Base-by-base conservation (phyloP, 1,140 invertebrate species). In the Bombyx mori region DNA sequence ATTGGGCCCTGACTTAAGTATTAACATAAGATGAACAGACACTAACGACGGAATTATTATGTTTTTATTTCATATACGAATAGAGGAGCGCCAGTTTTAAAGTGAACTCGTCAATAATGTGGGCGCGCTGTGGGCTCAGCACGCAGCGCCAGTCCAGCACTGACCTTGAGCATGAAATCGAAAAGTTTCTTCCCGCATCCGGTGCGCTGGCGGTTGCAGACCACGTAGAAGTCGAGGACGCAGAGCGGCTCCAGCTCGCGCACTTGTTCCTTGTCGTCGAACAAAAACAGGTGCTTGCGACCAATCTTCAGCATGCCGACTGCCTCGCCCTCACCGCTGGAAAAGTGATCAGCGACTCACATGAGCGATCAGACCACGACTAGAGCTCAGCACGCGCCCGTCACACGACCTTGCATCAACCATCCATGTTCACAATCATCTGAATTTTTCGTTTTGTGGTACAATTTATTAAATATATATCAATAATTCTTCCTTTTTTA, bases 161-260 rank as follows among this genome's bases (percentile, higher is more conserved):
- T 59, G 12, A 80, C 80, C 26, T 71, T 54, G 12, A 97, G 75
- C 95, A 97, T 96, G 60, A 92, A 88, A 65, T 96, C 92, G 77
- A 96, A 96, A 0, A 97, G 83, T 55, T 88, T 85, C 63, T 92
- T 92, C 12, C 96, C 96, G 69, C 92, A 90, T 18, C 96, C 96
- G 71, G 90, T 90, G 44, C 95, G 89, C 80, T 97, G 96, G 44
- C 89, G 89, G 0, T 92, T 91, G 74, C 94, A 93, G 68, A 96
- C 93, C 3, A 97, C 90, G 76, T 95, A 98, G 87, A 97, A 97
- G 75, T 98, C 96, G 52, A 98, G 85, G 52, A 97, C 90, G 74
- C 95, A 97, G 7, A 94, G 85, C 1, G 95, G 92, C 58, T 92
- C 89, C 18, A 93, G 89, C 75, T 96, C 93, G 75, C 92, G 92